Percentiles rank a stretch among this genome's conserved stretches.
Conservation (phyloP, 2,113 vertebrate species). For the Myotis brandtii region DNA sequence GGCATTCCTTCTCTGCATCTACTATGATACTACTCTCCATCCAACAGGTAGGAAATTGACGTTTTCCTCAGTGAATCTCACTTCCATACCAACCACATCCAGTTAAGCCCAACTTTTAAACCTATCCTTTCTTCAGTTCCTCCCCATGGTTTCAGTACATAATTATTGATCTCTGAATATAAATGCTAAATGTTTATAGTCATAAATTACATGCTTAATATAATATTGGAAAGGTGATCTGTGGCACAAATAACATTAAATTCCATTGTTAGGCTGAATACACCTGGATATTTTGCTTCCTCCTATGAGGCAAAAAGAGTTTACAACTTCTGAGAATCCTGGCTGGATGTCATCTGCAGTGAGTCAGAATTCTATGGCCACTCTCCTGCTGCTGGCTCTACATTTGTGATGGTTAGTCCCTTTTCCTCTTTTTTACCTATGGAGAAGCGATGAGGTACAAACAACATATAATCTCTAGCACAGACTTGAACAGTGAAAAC, state of each 20-base stretch:
- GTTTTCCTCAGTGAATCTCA: not conserved
- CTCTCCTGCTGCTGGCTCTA: not conserved
- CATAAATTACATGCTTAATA: constrained; percentile 2
- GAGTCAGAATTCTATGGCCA: not conserved
- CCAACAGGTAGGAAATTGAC: not conserved
- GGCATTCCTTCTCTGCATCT: not conserved
- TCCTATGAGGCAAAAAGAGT: not conserved
- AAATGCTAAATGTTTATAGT: not conserved
- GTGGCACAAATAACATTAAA: not conserved
- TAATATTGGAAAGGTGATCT: not conserved
- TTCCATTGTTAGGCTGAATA: not conserved
- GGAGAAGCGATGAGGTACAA: not conserved
- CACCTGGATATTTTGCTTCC: not conserved
- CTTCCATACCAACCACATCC: not conserved
- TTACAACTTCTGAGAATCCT: not conserved
- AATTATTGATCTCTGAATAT: not conserved
- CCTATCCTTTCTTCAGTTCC: not conserved
- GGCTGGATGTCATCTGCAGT: constrained; percentile 1
- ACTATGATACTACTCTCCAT: not conserved
- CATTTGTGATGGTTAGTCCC: not conserved
- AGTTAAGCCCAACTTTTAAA: not conserved
- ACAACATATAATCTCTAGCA: not conserved
- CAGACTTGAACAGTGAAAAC: not conserved
- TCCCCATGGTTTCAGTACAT: not conserved
- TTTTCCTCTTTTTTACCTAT: not conserved